Conservation (phyloP, 1,140 invertebrate species). For the Caenorhabditis latens region DNA sequence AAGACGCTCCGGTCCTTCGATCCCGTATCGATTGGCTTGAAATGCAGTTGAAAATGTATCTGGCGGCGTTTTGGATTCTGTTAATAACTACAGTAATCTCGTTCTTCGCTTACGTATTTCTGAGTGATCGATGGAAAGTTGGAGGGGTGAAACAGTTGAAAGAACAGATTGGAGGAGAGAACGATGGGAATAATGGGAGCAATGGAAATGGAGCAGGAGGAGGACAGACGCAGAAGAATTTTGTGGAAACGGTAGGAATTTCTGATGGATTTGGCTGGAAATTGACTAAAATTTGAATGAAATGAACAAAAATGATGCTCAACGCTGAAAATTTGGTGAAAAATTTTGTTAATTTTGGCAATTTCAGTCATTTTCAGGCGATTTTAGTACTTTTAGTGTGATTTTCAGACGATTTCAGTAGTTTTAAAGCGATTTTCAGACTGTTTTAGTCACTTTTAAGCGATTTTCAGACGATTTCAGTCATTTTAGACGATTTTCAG, state of each 20-base stretch:
- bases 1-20: constrained; percentile 63
- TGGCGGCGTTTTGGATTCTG: constrained; percentile 68
- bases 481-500: too few relatives aligned
- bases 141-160: constrained; percentile 56
- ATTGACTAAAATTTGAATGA: too few relatives aligned
- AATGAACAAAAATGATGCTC: too few relatives aligned
- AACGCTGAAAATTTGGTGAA: too few relatives aligned
- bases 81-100: constrained; percentile 69
- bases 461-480: too few relatives aligned
- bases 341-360: too few relatives aligned
- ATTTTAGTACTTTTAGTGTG: too few relatives aligned
- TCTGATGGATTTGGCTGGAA: not conserved
- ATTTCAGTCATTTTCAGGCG: too few relatives aligned
- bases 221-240: constrained; percentile 1
- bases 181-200: not conserved
- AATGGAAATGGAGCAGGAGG: not conserved
- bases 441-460: too few relatives aligned
- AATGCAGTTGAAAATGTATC: constrained; percentile 68
- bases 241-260: constrained; percentile 61
- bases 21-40: constrained; percentile 71
- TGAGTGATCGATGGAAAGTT: constrained; percentile 70
- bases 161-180: not conserved
- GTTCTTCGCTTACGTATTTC: constrained; percentile 73
- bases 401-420: too few relatives aligned
- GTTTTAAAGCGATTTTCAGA: too few relatives aligned